A percentile compares a stretch with the other conserved stretches of the same genome.
These are phyloP conservation scores for Ormia ochracea DNA, from an alignment of 2,888 invertebrate genomes.

Conservation along the genomic window DNA sequence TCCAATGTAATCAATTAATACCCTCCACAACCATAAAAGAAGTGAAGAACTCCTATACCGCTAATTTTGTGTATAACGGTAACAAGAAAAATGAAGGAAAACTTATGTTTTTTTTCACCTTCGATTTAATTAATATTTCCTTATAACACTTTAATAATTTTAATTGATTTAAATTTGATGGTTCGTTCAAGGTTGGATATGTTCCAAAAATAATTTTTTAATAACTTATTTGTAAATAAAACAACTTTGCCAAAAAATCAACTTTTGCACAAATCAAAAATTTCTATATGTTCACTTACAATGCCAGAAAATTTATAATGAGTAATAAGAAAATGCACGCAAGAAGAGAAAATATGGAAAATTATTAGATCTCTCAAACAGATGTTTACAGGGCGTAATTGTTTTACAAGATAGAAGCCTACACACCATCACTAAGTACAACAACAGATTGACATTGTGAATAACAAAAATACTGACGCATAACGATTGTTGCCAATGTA, in stretches of 20 bases:
- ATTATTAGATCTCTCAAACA: neutral
- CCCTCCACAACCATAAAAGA: slow-evolving; percentile 12
- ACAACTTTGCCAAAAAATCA: slow-evolving; percentile 20
- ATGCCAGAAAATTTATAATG: slow-evolving; percentile 32
- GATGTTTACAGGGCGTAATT: no score
- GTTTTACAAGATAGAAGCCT: no score
- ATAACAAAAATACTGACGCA: no score
- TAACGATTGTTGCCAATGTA: no score
- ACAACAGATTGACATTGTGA: no score
- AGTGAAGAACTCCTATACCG: slow-evolving; percentile 23
- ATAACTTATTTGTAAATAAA: slow-evolving; percentile 10
- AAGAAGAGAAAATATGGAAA: neutral
- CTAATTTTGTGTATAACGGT: slow-evolving; percentile 62
- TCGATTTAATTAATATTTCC: neutral
- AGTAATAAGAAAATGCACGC: slow-evolving; percentile 20
- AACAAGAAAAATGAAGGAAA: slow-evolving; percentile 41
- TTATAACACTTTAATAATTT: neutral
- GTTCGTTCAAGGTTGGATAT: slow-evolving; percentile 53
- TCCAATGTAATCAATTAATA: neutral
- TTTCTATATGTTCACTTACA: slow-evolving; percentile 6
- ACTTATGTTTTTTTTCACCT: slow-evolving; percentile 2
- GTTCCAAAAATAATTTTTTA: slow-evolving; percentile 38
- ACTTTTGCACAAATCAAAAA: slow-evolving; percentile 27
- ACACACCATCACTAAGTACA: no score
- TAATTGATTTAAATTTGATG: slow-evolving; percentile 47